These are phyloP conservation scores for Hedychridium roseum DNA, from an alignment of 2,888 invertebrate genomes.

Conservation along the genomic window DNA sequence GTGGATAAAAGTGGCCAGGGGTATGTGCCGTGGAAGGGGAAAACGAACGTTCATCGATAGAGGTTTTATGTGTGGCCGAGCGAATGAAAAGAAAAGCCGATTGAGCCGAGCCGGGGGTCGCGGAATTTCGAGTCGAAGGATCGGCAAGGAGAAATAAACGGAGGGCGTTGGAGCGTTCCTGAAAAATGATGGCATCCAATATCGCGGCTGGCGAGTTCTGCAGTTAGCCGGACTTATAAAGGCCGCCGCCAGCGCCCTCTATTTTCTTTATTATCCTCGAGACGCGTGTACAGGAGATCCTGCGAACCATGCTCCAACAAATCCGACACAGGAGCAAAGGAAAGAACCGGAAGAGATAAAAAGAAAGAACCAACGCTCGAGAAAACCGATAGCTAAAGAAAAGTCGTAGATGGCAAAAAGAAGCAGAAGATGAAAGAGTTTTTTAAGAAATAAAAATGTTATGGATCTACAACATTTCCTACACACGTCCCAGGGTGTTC, in stretches of 20 bases:
- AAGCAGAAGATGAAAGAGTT: too few relatives aligned
- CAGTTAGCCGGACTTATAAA: slow-evolving; percentile 32
- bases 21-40: too few relatives aligned
- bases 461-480: too few relatives aligned
- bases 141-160: not conserved
- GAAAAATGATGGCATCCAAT: slow-evolving; percentile 43
- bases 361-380: too few relatives aligned
- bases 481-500: too few relatives aligned
- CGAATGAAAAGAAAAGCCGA: not conserved
- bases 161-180: slow-evolving; percentile 7
- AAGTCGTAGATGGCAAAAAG: too few relatives aligned
- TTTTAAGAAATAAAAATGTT: too few relatives aligned
- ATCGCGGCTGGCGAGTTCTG: slow-evolving; percentile 25
- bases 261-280: slow-evolving; percentile 40
- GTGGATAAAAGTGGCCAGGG: too few relatives aligned
- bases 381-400: too few relatives aligned
- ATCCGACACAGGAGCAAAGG: too few relatives aligned
- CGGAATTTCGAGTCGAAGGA: not conserved
- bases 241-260: slow-evolving; percentile 22
- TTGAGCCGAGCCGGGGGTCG: not conserved
- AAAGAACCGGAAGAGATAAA: too few relatives aligned
- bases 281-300: slow-evolving; percentile 22
- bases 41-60: not conserved
- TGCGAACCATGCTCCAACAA: too few relatives aligned
- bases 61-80: not conserved